Base-by-base conservation (phyloP, 1,140 invertebrate species). In the Temnothorax curvispinosus region DNA sequence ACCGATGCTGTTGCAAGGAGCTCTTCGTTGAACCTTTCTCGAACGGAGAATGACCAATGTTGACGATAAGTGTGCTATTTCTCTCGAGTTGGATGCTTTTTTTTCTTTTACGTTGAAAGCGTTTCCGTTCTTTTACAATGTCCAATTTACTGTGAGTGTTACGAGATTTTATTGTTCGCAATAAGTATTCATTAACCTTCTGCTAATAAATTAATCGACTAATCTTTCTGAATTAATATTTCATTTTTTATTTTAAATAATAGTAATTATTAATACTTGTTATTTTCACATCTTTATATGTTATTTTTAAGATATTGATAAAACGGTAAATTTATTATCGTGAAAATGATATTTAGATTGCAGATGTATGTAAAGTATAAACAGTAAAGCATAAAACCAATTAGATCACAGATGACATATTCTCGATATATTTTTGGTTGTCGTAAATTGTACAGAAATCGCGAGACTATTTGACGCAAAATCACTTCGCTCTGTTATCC, bases 31-130 rank as follows among this genome's bases (percentile, higher is more conserved):
- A 75, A 75, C 54, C 69, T 60, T 27, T 60, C 38, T 7, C 41
- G 27, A 62, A 75, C 69, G 67, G 15, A 74, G 80, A 84, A 84
- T 84, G 69, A 82, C 80, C 80, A 82, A 82, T 82, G 80, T 74
- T 74, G 80, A 75, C 80, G 69, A 84, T 84, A 84, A 84, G 69
- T 84, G 54, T 60, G 54, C 80, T 75, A 84, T 74, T 84, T 75
- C 80, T 84, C 56, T 74, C 41, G 27, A 60, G 41, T 60, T 71
- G 32, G 52, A 71, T n/a, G 41, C 69, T 62, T 60, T 65, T 65
- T 38, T 27, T 54, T 15, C 67, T 35, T 60, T 82, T 58, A 74
- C 27, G 41, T 38, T 64, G n/a, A 58, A 47, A 74, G 27, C 54
- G 69, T 21, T 60, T 11, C 69, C 41, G 44, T 74, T 18, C 58